phyloP scores from a whole-genome alignment of 2,113 vertebrate genomes.

The Myotis yumanensis region DNA sequence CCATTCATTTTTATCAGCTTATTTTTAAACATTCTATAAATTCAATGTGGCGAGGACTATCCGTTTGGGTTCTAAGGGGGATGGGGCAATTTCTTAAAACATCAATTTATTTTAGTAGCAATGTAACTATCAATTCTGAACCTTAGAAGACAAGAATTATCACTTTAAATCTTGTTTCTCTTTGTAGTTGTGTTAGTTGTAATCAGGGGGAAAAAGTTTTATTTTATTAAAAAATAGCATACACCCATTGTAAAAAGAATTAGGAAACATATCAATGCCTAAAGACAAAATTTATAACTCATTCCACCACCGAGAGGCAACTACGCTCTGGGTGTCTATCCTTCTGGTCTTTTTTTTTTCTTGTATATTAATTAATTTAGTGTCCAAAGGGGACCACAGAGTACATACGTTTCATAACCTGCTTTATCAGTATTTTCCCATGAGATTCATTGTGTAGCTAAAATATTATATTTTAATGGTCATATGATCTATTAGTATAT shows the following conservation, averaged over 20 bases:
- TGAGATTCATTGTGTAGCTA: background rate
- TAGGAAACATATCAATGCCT: background rate
- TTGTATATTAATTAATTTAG: background rate
- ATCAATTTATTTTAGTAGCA: background rate
- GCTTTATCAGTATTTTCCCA: background rate
- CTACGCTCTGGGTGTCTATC: background rate
- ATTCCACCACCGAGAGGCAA: background rate
- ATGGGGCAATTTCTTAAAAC: conserved; percentile 9
- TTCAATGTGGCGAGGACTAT: background rate
- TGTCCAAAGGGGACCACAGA: background rate
- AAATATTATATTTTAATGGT: background rate
- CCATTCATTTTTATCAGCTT: background rate
- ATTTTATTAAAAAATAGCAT: background rate
- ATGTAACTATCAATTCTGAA: background rate
- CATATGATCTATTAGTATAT: background rate
- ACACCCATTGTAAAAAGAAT: background rate
- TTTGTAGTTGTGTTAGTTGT: background rate
- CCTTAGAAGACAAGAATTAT: background rate
- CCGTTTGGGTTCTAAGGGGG: background rate
- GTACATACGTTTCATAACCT: background rate
- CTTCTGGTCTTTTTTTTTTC: background rate
- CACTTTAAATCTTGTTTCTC: background rate
- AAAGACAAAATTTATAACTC: background rate
- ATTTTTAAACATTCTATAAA: background rate
- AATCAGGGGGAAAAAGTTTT: background rate